A percentile compares a stretch with the other conserved stretches of the same genome.
These are phyloP conservation scores for Tragelaphus buxtoni DNA, from an alignment of 2,113 vertebrate genomes.

Conservation along the genomic window DNA sequence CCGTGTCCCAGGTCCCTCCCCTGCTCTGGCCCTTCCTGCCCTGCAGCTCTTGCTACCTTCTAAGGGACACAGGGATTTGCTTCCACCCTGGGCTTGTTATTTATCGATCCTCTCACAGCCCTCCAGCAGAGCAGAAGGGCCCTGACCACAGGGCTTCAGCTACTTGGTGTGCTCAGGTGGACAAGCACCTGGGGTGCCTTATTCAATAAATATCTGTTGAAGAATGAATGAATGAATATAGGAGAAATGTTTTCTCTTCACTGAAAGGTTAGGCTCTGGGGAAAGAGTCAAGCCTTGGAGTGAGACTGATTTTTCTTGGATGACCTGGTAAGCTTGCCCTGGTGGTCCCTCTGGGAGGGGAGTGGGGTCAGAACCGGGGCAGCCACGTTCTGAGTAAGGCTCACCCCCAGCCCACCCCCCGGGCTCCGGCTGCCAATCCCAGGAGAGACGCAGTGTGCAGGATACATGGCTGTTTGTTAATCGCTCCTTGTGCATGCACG, in stretches of 20 bases:
- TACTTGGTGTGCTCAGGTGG: background rate
- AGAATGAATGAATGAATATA: background rate
- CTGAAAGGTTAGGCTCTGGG: background rate
- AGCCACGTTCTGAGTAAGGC: fast-evolving
- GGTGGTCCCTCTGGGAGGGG: background rate
- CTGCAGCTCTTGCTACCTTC: background rate
- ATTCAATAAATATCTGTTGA: background rate
- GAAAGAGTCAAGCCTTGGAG: background rate
- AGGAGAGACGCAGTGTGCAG: fast-evolving
- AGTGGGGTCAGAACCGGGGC: fast-evolving
- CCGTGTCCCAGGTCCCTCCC: background rate
- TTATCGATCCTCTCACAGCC: background rate
- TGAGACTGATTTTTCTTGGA: background rate
- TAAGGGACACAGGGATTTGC: background rate
- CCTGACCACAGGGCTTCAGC: fast-evolving
- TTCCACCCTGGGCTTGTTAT: fast-evolving
- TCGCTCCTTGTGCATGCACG: fast-evolving
- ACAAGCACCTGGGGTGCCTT: too few relatives aligned
- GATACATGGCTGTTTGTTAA: fast-evolving
- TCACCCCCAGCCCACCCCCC: fast-evolving
- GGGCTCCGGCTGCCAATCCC: fast-evolving
- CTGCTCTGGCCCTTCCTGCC: too few relatives aligned
- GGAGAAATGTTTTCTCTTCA: background rate
- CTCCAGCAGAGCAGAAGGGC: too few relatives aligned
- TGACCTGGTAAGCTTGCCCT: background rate